Percentiles rank a stretch among this genome's conserved stretches.
phyloP scores from a whole-genome alignment of 2,113 vertebrate genomes.

The Scalopus aquaticus region DNA sequence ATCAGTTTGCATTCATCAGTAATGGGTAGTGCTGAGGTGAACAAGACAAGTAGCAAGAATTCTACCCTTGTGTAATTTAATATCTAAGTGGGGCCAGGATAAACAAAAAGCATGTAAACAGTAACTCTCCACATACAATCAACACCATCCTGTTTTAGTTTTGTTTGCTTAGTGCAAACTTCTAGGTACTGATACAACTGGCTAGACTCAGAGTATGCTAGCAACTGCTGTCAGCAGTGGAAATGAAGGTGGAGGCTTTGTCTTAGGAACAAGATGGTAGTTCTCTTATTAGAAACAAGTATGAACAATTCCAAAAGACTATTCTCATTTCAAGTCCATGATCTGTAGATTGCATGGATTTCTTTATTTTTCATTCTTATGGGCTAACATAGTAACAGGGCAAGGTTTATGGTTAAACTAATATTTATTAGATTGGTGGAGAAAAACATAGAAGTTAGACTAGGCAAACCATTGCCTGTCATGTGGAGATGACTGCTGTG shows the following conservation, averaged over 20 bases:
- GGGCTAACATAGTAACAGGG: neutral
- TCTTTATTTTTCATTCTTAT: neutral
- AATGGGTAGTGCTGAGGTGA: neutral
- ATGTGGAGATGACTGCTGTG: neutral
- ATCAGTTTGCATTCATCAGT: neutral
- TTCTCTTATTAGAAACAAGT: neutral
- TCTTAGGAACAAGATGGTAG: neutral
- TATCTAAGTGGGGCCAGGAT: neutral
- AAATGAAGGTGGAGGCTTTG: neutral
- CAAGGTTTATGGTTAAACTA: neutral
- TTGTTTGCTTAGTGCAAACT: constrained; percentile 18
- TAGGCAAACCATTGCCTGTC: neutral
- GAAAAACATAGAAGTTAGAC: neutral
- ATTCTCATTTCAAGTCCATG: neutral
- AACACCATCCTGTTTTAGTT: constrained; percentile 2
- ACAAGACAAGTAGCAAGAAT: neutral
- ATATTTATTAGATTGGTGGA: constrained; percentile 1
- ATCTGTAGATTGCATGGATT: neutral
- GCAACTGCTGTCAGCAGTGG: neutral
- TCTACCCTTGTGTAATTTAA: neutral
- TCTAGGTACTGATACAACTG: neutral
- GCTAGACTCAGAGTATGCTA: neutral
- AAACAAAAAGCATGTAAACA: constrained; percentile 4
- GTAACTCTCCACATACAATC: neutral
- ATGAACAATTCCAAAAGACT: neutral